Base-by-base conservation (phyloP, 2,888 invertebrate genomes). In the Catocala fraxini region DNA sequence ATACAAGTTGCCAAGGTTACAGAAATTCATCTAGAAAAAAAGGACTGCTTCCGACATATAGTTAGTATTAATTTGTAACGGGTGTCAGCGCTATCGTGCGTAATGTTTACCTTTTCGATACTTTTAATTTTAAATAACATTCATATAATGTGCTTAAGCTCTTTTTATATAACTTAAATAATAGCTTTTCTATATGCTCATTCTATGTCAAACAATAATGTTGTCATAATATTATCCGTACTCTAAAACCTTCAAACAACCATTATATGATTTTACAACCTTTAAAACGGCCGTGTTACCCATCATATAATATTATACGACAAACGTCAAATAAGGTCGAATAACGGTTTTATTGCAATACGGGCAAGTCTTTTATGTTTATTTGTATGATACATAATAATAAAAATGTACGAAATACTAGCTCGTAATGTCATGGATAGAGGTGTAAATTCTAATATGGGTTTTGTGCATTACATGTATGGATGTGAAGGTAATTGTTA, bases 321-420 rank as follows among this genome's bases (percentile, higher is more conserved):
- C 41, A 46, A 60, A 56, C 43, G 41, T 10, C 25, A 34, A 39
- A 54, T 43, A 61, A 52, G 58, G 57, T 52, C 59, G 59, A 62
- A 76, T 57, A 62, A 61, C 61, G 59, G 12, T 73, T 74, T 73
- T 65, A 76, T 64, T 41, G 52, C 73, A 11, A 15, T 67, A 63
- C 41, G 48, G 43, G 51, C 51, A 15, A 47, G 13, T 41, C n/a
- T 63, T 74, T 73, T 73, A 76, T 64, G 74, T 59, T 58, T 63
- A 63, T 75, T 64, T 49, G 55, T 59, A 49, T 11, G 49, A 11
- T 43, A 54, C 45, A 51, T 70, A 56, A 61, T 76, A 70, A 54
- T 74, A 73, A 73, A 71, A 76, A 58, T 47, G 15, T 63, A 46
- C 59, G 53, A 64, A 68, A 59, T 65, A 35, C 70, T 65, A 63